A percentile compares a stretch with the other conserved stretches of the same genome.
Conservation (phyloP, 2,888 invertebrate species). For the Leucophenga maculata region DNA sequence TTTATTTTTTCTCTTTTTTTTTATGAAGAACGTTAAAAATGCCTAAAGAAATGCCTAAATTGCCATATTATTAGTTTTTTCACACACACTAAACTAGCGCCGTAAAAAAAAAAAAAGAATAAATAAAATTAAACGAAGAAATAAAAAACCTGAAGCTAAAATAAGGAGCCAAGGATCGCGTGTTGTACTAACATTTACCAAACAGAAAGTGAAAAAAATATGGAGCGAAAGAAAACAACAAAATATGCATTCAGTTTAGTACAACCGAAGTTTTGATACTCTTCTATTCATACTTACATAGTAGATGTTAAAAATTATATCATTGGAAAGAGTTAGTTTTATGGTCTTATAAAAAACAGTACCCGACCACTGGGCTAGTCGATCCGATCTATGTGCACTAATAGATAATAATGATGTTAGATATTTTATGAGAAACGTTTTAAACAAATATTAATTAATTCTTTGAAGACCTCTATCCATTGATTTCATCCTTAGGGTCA, state of each 20-base stretch:
- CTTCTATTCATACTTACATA: neutral
- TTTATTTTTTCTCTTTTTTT: no score
- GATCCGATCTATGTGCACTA: no score
- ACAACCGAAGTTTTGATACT: neutral
- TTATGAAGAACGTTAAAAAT: no score
- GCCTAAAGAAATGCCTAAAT: conserved; percentile 57
- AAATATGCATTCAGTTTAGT: neutral
- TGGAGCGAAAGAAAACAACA: conserved; percentile 6
- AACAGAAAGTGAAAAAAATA: conserved; percentile 28
- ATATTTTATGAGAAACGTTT: no score
- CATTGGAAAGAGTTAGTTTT: no score
- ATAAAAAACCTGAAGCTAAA: conserved; percentile 40
- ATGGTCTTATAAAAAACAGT: no score
- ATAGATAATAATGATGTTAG: no score
- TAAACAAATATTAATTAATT: no score
- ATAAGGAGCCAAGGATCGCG: conserved; percentile 49
- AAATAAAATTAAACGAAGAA: conserved; percentile 29
- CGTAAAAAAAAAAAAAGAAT: conserved; percentile 23
- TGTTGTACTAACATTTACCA: conserved; percentile 55
- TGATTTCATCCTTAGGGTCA: no score
- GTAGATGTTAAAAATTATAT: no score
- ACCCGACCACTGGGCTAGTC: no score
- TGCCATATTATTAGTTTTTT: conserved; percentile 65
- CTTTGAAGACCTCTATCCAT: no score
- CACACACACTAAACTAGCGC: conserved; percentile 56